Evolutionary conservation across 2,113 vertebrate genomes (phyloP).

Genomic region (Corvus moneduloides): DNA sequence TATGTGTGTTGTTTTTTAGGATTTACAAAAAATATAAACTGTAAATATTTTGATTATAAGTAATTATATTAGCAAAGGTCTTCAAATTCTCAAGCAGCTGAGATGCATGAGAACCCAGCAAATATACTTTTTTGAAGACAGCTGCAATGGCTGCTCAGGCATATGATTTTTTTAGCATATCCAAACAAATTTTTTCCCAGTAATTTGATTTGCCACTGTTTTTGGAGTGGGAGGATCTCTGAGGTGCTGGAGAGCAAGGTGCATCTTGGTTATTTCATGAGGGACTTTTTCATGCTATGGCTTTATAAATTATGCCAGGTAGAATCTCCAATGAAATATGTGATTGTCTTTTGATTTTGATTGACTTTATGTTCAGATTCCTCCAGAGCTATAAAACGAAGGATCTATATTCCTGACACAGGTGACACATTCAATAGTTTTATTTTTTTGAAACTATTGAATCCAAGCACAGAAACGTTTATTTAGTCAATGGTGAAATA

Average conservation of each 20-base stretch:
- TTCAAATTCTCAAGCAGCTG: neutral
- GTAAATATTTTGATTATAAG: neutral
- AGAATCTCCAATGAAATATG: neutral
- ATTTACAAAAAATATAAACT: neutral
- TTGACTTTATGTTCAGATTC: neutral
- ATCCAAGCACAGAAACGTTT: neutral
- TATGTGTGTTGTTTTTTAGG: neutral
- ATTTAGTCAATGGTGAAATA: neutral
- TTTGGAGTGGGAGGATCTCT: neutral
- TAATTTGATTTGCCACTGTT: neutral
- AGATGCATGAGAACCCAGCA: neutral
- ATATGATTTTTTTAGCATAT: neutral
- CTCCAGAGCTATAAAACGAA: neutral
- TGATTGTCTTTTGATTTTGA: neutral
- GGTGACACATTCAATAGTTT: neutral
- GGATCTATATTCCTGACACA: neutral
- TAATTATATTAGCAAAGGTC: neutral
- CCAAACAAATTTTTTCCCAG: neutral
- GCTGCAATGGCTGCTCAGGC: neutral
- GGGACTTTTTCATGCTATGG: neutral
- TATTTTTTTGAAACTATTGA: neutral
- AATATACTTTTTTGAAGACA: neutral
- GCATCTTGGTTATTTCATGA: neutral
- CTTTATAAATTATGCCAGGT: neutral
- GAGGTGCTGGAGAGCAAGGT: neutral